Conservation (phyloP, 2,113 vertebrate genomes). For the Proterorhinus semilunaris region DNA sequence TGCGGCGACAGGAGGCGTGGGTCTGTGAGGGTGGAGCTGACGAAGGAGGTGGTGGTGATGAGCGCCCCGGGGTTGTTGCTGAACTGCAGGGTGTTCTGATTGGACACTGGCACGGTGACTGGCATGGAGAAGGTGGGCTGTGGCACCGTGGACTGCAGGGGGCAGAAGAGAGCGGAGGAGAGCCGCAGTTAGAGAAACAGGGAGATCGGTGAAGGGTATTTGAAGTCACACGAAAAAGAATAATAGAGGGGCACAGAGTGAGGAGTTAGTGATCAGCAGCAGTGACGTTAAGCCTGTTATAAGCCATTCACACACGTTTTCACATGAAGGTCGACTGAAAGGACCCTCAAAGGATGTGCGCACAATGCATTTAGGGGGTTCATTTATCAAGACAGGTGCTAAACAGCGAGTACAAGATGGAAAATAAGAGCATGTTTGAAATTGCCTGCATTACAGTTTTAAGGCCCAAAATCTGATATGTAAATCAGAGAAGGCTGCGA, state of each 20-base stretch:
- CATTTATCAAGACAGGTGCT: too few species aligned
- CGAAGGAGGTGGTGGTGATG: constrained; percentile 88
- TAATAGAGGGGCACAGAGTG: constrained; percentile 25
- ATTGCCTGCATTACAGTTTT: too few species aligned
- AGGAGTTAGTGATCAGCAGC: constrained; percentile 55
- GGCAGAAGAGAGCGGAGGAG: constrained; percentile 49
- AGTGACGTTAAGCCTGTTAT: constrained; percentile 31
- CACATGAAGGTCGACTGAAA: neutral
- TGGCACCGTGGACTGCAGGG: constrained; percentile 86
- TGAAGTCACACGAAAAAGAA: neutral
- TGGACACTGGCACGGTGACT: constrained; percentile 93
- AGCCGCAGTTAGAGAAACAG: constrained; percentile 26
- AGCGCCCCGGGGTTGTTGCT: constrained; percentile 86
- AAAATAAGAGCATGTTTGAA: too few species aligned
- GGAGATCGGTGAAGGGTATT: neutral
- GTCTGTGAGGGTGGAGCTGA: constrained; percentile 90
- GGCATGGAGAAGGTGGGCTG: constrained; percentile 96
- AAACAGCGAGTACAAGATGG: too few species aligned
- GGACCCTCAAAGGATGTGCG: too few species aligned
- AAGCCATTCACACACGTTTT: constrained; percentile 19
- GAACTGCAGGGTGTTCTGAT: constrained; percentile 89
- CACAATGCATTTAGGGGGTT: too few species aligned
- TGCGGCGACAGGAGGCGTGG: constrained; percentile 92
- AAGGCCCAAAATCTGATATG: too few species aligned
- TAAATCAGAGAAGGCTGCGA: too few species aligned